phyloP scores from a whole-genome alignment of 2,797 vertebrate species.

The Gallinago stenura region DNA sequence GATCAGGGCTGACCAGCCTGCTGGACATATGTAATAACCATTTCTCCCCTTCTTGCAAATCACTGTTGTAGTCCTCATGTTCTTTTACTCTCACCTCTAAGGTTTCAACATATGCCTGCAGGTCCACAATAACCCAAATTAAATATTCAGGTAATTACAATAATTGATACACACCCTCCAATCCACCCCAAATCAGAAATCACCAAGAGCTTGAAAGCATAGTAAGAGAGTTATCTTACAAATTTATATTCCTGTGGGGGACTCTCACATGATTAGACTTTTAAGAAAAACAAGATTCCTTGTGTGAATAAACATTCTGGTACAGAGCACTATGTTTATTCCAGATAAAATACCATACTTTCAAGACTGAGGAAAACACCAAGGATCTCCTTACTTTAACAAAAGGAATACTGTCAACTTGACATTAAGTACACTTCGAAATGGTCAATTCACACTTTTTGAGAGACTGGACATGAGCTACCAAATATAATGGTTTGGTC shows the following conservation, averaged over 20 bases:
- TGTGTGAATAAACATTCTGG: not conserved
- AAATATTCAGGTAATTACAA: not conserved
- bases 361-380: not conserved
- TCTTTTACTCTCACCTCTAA: conserved; percentile 90
- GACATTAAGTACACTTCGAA: not conserved
- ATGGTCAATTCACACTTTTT: not conserved
- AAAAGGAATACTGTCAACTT: not conserved
- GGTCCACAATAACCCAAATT: not conserved
- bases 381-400: not conserved
- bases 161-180: not conserved
- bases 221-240: not conserved
- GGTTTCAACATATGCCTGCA: conserved; percentile 83
- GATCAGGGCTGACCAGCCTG: conserved; percentile 91
- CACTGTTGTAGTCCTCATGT: conserved; percentile 91
- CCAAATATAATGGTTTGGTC: not conserved
- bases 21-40: conserved; percentile 98
- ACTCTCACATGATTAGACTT: not conserved
- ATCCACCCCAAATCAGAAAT: not conserved
- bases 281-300: not conserved
- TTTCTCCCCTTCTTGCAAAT: conserved; percentile 95
- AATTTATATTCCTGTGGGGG: not conserved
- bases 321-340: not conserved
- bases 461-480: not conserved
- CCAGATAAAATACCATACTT: not conserved
- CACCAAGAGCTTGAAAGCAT: not conserved